phyloP scores from a whole-genome alignment of 2,888 invertebrate genomes.

The Drosophila parthenogenetica region DNA sequence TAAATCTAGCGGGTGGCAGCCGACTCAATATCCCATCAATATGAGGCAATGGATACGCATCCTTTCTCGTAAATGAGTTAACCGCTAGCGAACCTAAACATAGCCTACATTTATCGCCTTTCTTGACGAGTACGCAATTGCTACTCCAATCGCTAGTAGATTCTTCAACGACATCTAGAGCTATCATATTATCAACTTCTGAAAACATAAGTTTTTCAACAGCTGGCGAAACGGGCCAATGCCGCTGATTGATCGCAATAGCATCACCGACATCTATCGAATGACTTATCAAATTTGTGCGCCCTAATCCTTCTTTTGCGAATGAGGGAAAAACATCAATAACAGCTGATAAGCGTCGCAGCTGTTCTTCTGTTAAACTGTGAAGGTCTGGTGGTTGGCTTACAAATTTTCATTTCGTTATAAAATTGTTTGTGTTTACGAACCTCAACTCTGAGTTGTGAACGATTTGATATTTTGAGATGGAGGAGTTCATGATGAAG shows the following conservation, averaged over 20 bases:
- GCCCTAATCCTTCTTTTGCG: neutral
- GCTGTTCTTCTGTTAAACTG: neutral
- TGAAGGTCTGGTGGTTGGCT: neutral
- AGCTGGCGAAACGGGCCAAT: conserved; percentile 1
- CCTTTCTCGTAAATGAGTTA: conserved; percentile 57
- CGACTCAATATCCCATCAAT: conserved; percentile 44
- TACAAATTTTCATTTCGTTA: neutral
- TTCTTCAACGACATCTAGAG: neutral
- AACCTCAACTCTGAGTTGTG: no score
- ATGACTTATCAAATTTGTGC: no score
- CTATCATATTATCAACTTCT: neutral
- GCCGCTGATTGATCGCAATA: conserved; percentile 35
- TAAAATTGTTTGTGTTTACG: no score
- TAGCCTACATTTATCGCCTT: neutral
- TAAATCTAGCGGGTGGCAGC: conserved; percentile 28
- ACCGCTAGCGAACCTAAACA: no score
- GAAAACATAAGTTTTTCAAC: neutral
- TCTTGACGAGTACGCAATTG: conserved; percentile 58
- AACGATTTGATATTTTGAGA: no score
- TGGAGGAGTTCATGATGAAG: no score
- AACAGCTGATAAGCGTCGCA: no score
- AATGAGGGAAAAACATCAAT: neutral
- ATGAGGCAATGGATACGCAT: conserved; percentile 45
- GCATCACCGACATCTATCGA: neutral
- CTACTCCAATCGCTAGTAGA: no score